phyloP scores from a whole-genome alignment of 2,888 invertebrate genomes.

The Drosophila merina region DNA sequence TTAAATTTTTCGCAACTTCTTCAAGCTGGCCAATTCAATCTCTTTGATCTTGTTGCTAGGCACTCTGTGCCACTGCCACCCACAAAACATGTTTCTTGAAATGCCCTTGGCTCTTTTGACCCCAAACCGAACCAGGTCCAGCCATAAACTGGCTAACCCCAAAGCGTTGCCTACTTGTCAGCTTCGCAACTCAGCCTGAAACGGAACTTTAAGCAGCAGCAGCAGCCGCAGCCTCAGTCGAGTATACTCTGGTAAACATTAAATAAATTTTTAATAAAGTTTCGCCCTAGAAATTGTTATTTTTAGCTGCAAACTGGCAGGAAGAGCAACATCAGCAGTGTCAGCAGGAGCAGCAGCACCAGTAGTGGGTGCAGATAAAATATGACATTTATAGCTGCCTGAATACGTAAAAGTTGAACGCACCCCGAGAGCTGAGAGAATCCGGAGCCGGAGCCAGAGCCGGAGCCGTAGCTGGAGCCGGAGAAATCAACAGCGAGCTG shows the following conservation, averaged over 20 bases:
- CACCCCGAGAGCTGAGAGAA: conserved; percentile 59
- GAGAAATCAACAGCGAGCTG: conserved; percentile 36
- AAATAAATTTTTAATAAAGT: conserved; percentile 79
- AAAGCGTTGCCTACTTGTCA: conserved; percentile 58
- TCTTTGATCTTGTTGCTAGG: conserved; percentile 38
- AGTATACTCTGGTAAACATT: conserved; percentile 46
- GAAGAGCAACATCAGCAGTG: conserved; percentile 11
- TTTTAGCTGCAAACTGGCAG: conserved; percentile 56
- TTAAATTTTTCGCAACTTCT: conserved; percentile 10
- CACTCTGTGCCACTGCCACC: not conserved
- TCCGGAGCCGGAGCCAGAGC: conserved; percentile 26
- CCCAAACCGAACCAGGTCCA: conserved; percentile 13
- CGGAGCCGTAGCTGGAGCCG: conserved; percentile 29
- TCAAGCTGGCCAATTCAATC: conserved; percentile 11
- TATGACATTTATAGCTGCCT: conserved; percentile 76
- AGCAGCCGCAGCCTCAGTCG: conserved; percentile 1
- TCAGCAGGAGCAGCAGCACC: conserved; percentile 29
- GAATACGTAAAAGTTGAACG: conserved; percentile 76
- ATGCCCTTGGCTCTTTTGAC: conserved; percentile 31
- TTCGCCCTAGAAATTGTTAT: conserved; percentile 70
- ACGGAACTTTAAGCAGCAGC: conserved; percentile 61
- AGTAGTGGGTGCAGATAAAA: conserved; percentile 64
- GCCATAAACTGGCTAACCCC: conserved; percentile 26
- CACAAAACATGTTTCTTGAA: conserved; percentile 13
- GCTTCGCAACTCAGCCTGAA: conserved; percentile 41